Conservation (phyloP, 2,888 invertebrate genomes). For the Colostygia pectinataria region DNA sequence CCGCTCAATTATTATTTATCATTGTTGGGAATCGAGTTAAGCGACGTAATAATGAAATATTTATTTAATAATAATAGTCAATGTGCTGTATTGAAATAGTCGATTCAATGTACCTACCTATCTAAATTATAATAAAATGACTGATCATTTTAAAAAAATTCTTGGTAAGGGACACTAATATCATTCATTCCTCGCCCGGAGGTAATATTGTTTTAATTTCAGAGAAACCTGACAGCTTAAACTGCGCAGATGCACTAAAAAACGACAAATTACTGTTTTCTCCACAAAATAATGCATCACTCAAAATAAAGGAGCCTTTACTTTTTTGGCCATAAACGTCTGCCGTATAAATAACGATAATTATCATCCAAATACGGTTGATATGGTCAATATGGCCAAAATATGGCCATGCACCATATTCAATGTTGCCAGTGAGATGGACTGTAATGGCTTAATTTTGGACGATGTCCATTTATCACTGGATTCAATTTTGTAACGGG, state of each 20-base stretch:
- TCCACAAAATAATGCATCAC: conserved; percentile 26
- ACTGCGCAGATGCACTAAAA: conserved; percentile 15
- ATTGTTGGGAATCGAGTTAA: too few species aligned
- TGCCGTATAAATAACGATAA: conserved; percentile 31
- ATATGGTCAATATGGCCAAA: conserved; percentile 35
- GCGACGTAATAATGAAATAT: too few species aligned
- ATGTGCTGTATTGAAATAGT: too few species aligned
- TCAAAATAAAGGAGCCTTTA: conserved; percentile 21
- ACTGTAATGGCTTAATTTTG: conserved; percentile 62
- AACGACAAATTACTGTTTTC: conserved; percentile 25
- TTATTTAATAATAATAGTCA: too few species aligned
- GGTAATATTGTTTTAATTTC: conserved; percentile 17
- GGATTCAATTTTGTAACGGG: conserved; percentile 55
- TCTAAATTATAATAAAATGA: too few species aligned
- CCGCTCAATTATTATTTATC: too few species aligned
- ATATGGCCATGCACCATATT: conserved; percentile 41
- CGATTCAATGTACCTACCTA: too few species aligned
- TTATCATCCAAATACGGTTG: conserved; percentile 27
- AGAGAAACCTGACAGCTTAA: conserved; percentile 20
- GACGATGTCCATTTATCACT: conserved; percentile 44
- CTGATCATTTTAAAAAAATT: too few species aligned
- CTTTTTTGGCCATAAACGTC: conserved; percentile 21
- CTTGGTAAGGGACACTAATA: conserved; percentile 4
- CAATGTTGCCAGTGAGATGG: conserved; percentile 51
- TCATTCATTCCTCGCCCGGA: conserved; percentile 6